phyloP scores from a whole-genome alignment of 2,797 vertebrate genomes.

The Phrynocephalus guinanensis region DNA sequence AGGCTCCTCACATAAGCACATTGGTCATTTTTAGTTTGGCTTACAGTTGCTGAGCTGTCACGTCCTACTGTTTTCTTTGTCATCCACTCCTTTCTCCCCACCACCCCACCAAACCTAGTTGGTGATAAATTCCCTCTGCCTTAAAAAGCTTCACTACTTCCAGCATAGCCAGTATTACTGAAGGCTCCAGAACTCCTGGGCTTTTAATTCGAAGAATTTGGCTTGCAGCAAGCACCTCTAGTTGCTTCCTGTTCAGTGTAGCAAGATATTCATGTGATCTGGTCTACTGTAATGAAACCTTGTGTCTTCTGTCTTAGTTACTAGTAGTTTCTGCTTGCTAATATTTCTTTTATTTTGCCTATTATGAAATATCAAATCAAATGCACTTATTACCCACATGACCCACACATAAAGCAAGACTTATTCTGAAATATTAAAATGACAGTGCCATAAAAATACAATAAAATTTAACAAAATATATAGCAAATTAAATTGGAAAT shows the following conservation, averaged over 20 bases:
- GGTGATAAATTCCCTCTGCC: too few species aligned
- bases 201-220: not conserved
- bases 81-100: not conserved
- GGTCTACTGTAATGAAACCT: not conserved
- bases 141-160: not conserved
- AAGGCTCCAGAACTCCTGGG: not conserved
- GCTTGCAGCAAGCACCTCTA: not conserved
- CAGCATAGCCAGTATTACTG: not conserved
- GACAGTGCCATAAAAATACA: not conserved
- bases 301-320: not conserved
- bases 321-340: not conserved
- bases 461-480: not conserved
- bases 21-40: not conserved
- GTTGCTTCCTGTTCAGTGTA: not conserved
- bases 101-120: not conserved
- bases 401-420: too few species aligned
- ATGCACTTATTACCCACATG: too few species aligned
- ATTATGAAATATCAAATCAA: not conserved
- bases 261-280: not conserved
- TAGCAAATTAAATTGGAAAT: not conserved
- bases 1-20: not conserved
- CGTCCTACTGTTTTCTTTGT: not conserved
- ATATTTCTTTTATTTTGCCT: not conserved
- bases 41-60: not conserved
- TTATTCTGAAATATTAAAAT: too few species aligned